phyloP scores from a whole-genome alignment of 2,888 invertebrate species.

The Petrolisthes manimaculis region DNA sequence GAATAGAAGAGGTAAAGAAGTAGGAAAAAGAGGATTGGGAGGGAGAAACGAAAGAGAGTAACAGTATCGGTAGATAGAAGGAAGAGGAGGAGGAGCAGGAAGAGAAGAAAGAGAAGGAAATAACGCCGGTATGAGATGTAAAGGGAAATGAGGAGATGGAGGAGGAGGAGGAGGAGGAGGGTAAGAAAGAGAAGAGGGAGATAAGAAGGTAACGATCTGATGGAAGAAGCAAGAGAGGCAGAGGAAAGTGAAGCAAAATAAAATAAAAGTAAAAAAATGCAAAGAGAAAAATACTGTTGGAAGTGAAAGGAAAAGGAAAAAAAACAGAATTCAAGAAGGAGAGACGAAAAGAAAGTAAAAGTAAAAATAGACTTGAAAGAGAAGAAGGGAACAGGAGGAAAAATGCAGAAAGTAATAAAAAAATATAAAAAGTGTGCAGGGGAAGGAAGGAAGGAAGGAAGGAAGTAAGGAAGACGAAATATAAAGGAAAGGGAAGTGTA shows the following conservation, averaged over 20 bases:
- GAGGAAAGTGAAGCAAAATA: too few relatives aligned
- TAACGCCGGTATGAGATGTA: background rate
- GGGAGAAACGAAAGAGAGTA: too few relatives aligned
- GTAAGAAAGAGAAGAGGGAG: too few relatives aligned
- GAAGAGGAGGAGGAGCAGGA: background rate
- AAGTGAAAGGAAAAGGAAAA: too few relatives aligned
- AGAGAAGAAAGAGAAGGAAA: background rate
- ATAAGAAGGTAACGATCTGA: too few relatives aligned
- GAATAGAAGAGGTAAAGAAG: background rate
- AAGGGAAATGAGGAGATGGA: background rate
- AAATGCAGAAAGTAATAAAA: background rate
- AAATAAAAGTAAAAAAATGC: too few relatives aligned
- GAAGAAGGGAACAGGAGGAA: conserved; percentile 1
- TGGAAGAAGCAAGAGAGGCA: too few relatives aligned
- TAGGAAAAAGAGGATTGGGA: too few relatives aligned
- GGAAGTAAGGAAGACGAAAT: background rate
- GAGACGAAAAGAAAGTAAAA: background rate
- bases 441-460: background rate
- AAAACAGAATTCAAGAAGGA: background rate
- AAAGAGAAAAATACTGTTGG: too few relatives aligned
- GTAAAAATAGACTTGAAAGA: background rate
- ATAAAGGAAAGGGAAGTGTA: background rate
- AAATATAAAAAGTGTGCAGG: background rate
- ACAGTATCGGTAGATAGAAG: background rate
- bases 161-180: background rate